These are phyloP conservation scores for Fragum sueziense DNA, from an alignment of 2,888 invertebrate genomes.

Conservation along the genomic window DNA sequence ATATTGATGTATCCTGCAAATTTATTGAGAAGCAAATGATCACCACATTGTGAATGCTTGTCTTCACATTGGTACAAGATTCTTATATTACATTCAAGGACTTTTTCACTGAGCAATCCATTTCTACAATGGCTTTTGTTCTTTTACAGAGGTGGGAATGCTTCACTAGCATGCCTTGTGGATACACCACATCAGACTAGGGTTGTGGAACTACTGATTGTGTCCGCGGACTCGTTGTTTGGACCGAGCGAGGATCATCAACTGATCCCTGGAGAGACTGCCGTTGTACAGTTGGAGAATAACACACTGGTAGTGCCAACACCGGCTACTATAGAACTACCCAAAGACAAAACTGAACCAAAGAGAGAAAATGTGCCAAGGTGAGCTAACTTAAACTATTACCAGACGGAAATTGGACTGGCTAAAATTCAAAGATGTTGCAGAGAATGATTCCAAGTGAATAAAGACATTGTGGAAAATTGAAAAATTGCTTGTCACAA, in stretches of 20 bases:
- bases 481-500: too few species aligned
- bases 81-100: too few species aligned
- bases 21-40: too few species aligned
- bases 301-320: constrained; percentile 16
- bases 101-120: background rate
- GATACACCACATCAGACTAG: constrained; percentile 85
- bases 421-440: too few species aligned
- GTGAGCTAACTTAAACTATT: constrained; percentile 2
- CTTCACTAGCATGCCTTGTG: constrained; percentile 83
- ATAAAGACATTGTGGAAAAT: too few species aligned
- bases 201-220: constrained; percentile 84
- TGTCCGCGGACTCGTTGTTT: constrained; percentile 62
- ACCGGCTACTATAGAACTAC: constrained; percentile 11
- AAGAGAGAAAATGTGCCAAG: constrained; percentile 36
- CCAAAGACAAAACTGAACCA: constrained; percentile 27
- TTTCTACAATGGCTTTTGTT: background rate
- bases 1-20: too few species aligned
- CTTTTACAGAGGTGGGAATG: constrained; percentile 82
- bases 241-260: constrained; percentile 74
- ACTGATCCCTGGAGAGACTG: constrained; percentile 69
- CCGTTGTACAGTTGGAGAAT: constrained; percentile 65
- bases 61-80: too few species aligned
- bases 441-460: too few species aligned
- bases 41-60: too few species aligned
- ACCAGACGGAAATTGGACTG: too few species aligned